These are phyloP conservation scores for Pogoniulus pusillus DNA, from an alignment of 2,797 vertebrate species.

Conservation along the genomic window DNA sequence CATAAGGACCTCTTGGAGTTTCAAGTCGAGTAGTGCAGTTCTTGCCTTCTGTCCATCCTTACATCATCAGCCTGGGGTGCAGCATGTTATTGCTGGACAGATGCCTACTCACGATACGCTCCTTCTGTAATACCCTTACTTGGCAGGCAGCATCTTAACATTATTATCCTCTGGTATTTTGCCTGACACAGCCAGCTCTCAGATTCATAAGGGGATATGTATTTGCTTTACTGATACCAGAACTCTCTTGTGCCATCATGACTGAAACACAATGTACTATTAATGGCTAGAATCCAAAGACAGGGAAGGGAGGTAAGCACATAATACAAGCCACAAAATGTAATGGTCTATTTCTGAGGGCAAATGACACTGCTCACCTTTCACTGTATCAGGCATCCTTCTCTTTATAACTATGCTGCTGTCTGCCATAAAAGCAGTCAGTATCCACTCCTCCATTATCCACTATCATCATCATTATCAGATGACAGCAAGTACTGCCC, in stretches of 20 bases:
- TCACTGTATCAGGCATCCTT: neutral
- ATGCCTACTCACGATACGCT: neutral
- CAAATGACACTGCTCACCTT: neutral
- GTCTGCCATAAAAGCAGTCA: neutral
- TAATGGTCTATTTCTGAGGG: neutral
- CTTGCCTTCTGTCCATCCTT: neutral
- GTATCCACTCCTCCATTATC: neutral
- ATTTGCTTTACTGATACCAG: constrained; percentile 5
- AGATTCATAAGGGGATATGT: neutral
- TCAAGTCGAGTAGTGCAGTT: neutral
- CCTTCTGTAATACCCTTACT: neutral
- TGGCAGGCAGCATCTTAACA: neutral
- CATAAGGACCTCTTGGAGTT: neutral
- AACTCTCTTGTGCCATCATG: neutral
- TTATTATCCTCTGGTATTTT: neutral
- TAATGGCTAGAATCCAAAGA: neutral
- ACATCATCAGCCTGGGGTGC: neutral
- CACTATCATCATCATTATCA: neutral
- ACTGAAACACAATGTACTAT: neutral
- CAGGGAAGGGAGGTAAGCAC: neutral
- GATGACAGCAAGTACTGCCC: neutral
- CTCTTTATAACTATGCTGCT: neutral
- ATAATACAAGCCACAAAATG: neutral
- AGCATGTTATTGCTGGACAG: constrained; percentile 4
- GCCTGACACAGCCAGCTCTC: constrained; percentile 14